Conservation (phyloP, 1,140 invertebrate genomes). For the Orchesella cincta region DNA sequence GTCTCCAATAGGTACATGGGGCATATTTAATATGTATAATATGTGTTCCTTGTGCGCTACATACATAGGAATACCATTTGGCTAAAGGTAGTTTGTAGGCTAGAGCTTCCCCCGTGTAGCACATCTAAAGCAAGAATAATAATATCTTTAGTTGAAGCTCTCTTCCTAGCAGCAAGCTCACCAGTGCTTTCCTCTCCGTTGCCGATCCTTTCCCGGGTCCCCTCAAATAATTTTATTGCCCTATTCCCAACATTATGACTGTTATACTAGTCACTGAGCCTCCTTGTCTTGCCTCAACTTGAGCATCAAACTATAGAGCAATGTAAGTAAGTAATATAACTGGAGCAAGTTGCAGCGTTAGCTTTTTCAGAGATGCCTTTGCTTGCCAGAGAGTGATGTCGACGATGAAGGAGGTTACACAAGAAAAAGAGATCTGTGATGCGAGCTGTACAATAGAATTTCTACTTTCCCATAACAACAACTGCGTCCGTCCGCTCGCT, state of each 20-base stretch:
- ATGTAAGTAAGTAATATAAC: constrained; percentile 6
- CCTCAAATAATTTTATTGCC: constrained; percentile 14
- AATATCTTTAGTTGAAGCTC: too few relatives aligned
- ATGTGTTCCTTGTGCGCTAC: too few relatives aligned
- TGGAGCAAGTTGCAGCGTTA: constrained; percentile 7
- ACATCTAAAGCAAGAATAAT: too few relatives aligned
- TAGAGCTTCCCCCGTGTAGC: too few relatives aligned
- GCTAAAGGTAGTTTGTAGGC: too few relatives aligned
- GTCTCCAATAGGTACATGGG: too few relatives aligned
- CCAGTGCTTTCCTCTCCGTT: not conserved
- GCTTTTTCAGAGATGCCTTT: not conserved
- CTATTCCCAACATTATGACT: constrained; percentile 12
- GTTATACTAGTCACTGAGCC: not conserved
- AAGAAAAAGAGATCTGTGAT: not conserved
- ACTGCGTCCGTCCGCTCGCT: not conserved
- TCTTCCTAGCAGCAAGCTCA: too few relatives aligned
- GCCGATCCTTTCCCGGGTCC: not conserved
- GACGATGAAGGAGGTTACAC: not conserved
- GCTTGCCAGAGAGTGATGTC: not conserved
- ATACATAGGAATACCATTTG: too few relatives aligned
- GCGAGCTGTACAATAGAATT: not conserved
- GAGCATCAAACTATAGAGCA: not conserved
- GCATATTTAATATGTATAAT: too few relatives aligned
- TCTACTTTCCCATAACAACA: not conserved
- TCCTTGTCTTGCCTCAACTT: too few relatives aligned